Percentiles rank a stretch among this genome's conserved stretches.
Conservation (phyloP, 1,140 invertebrate genomes). For the Sweltsa coloradensis region DNA sequence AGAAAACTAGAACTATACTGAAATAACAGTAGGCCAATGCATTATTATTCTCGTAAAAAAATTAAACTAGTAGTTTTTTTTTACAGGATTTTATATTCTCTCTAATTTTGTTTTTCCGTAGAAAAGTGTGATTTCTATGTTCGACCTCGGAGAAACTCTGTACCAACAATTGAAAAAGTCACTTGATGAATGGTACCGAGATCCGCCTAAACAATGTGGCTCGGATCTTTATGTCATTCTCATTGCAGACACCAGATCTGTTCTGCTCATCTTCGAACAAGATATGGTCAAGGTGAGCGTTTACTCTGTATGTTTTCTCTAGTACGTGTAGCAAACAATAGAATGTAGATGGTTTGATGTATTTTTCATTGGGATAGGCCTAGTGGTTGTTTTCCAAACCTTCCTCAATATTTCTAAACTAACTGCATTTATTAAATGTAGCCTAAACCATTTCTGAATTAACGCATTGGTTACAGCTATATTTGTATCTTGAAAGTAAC, state of each 20-base stretch:
- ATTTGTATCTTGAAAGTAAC: no score
- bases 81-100: neutral
- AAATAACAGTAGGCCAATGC: neutral
- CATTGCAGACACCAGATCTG: conserved; percentile 12
- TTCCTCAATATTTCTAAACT: no score
- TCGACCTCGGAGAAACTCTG: conserved; percentile 6
- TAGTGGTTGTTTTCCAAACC: no score
- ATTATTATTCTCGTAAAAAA: neutral
- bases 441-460: no score
- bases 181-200: conserved; percentile 1
- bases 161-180: conserved; percentile 8
- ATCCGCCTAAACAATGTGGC: conserved; percentile 1
- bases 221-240: conserved; percentile 8
- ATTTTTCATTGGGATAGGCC: no score
- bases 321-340: neutral
- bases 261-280: conserved; percentile 3
- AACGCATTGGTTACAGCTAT: no score
- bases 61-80: neutral
- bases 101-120: neutral
- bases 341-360: no score
- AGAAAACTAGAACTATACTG: neutral
- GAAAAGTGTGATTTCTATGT: conserved; percentile 8
- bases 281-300: conserved; percentile 3
- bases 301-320: neutral
- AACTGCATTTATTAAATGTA: no score